These are phyloP conservation scores for Pocillopora verrucosa DNA, from an alignment of 64 coral and sea anemone species.

Conservation along the genomic window DNA sequence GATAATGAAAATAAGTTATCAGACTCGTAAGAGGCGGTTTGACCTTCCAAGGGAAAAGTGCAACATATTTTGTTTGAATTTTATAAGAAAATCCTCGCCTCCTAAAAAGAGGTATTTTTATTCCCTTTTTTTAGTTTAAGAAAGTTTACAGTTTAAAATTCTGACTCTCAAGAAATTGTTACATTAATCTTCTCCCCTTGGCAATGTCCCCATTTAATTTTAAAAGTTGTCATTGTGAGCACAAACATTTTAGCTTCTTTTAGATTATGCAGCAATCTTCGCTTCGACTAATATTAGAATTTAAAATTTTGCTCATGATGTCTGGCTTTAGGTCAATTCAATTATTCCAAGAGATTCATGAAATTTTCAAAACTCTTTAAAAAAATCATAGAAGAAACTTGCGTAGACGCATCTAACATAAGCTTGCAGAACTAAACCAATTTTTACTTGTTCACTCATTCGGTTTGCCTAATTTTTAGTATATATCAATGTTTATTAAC, in stretches of 20 bases:
- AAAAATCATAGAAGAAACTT: not conserved
- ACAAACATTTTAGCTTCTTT: not conserved
- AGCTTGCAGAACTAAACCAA: not conserved
- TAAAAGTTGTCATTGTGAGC: not conserved
- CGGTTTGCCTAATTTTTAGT: constrained; percentile 13
- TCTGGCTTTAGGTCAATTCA: not conserved
- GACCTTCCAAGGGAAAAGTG: not conserved
- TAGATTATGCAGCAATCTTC: not conserved
- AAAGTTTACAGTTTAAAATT: not conserved
- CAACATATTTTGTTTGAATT: not conserved
- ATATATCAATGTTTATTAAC: constrained; percentile 18
- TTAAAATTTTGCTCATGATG: not conserved
- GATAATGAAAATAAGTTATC: constrained; percentile 13
- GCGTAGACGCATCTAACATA: not conserved
- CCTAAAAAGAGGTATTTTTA: not conserved
- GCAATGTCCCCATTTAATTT: constrained; percentile 19
- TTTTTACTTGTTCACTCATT: constrained; percentile 1
- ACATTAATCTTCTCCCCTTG: not conserved
- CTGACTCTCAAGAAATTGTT: not conserved
- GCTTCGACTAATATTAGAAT: not conserved
- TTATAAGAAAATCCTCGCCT: not conserved
- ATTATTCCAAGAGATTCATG: not conserved
- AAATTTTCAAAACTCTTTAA: not conserved
- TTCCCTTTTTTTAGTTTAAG: not conserved
- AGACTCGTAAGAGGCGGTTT: not conserved